Conservation (phyloP, 1,140 invertebrate genomes). For the Papilio xuthus region DNA sequence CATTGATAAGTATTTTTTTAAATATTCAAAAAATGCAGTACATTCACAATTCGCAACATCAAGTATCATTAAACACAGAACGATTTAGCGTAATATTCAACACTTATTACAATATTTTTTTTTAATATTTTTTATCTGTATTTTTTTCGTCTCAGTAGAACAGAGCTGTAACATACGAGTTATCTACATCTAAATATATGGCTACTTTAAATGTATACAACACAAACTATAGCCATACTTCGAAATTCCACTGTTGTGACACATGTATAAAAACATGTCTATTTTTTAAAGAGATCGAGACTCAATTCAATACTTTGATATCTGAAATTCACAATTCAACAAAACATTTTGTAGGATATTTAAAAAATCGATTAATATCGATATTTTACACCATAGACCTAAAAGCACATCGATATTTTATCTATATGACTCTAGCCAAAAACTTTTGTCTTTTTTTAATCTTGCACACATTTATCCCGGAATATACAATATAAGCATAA, state of each 20-base stretch:
- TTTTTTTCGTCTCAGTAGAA: slow-evolving; percentile 66
- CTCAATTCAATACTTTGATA: too few species aligned
- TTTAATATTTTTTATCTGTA: slow-evolving; percentile 54
- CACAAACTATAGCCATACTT: slow-evolving; percentile 13
- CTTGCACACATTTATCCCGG: neutral
- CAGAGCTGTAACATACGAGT: slow-evolving; percentile 61
- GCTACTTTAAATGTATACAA: slow-evolving; percentile 43
- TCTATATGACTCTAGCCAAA: neutral
- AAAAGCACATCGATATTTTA: slow-evolving; percentile 13
- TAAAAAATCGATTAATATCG: neutral
- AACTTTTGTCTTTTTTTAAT: neutral
- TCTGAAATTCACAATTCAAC: neutral
- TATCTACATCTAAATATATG: slow-evolving; percentile 60
- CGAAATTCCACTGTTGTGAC: too few species aligned
- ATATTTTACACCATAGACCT: neutral
- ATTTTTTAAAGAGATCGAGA: too few species aligned
- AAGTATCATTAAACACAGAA: slow-evolving; percentile 68
- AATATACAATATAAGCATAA: slow-evolving; percentile 15
- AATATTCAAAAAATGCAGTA: slow-evolving; percentile 5
- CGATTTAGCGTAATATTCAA: slow-evolving; percentile 69
- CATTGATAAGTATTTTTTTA: slow-evolving; percentile 30
- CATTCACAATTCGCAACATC: slow-evolving; percentile 46
- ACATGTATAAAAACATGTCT: too few species aligned
- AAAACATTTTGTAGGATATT: slow-evolving; percentile 40
- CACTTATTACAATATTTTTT: slow-evolving; percentile 72